Conservation (phyloP, 2,113 vertebrate species). For the Chloebia gouldiae region DNA sequence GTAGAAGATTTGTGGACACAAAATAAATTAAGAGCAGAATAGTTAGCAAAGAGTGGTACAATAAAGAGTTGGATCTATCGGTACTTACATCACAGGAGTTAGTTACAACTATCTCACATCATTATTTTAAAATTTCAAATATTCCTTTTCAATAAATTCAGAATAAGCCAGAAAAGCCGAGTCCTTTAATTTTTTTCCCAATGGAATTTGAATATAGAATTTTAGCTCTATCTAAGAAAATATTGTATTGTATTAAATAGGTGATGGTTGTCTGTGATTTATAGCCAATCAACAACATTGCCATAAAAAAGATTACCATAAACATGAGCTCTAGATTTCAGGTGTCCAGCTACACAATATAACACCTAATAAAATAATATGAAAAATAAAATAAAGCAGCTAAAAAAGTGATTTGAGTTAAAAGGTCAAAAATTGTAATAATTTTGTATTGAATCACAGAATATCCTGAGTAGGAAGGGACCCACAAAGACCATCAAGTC, state of each 20-base stretch:
- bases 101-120: background rate
- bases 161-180: background rate
- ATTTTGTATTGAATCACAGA: background rate
- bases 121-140: background rate
- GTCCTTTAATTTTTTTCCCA: background rate
- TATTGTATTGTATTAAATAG: background rate
- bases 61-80: background rate
- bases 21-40: background rate
- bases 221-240: background rate
- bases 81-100: background rate
- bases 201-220: background rate
- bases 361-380: background rate
- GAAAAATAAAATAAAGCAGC: background rate
- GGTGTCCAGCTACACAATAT: background rate
- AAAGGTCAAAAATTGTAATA: background rate
- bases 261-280: background rate
- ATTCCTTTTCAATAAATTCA: background rate
- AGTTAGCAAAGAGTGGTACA: background rate
- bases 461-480: background rate
- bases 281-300: background rate
- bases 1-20: background rate
- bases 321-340: background rate
- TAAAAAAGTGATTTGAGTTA: background rate
- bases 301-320: background rate
- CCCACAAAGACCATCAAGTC: background rate